A percentile compares a stretch with the other conserved stretches of the same genome.
phyloP scores from a whole-genome alignment of 1,140 invertebrate genomes.

The Antheraea pernyi region DNA sequence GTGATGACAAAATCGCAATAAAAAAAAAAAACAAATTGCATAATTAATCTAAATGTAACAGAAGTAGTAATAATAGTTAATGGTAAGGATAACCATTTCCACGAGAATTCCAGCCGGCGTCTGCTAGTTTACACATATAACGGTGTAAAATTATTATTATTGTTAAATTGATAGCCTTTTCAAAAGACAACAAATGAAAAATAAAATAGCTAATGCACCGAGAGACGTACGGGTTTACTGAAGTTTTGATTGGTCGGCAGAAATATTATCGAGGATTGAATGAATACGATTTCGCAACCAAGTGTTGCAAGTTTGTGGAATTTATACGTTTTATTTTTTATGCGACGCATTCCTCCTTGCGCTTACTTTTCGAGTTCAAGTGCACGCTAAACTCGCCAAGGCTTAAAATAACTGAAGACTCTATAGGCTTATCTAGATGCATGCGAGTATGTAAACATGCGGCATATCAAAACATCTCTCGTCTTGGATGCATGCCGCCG shows the following conservation, averaged over 20 bases:
- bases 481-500: neutral
- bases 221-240: neutral
- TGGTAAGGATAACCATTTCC: no score
- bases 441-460: conserved; percentile 15
- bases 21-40: no score
- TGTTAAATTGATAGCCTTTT: no score
- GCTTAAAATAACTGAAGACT: neutral
- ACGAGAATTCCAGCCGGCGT: no score
- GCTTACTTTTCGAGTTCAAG: conserved; percentile 1
- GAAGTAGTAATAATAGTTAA: no score
- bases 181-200: no score
- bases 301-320: neutral
- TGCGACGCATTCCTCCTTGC: neutral
- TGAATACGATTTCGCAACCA: neutral
- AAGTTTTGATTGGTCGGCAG: neutral
- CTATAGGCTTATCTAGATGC: conserved; percentile 15
- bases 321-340: neutral
- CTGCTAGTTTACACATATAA: no score
- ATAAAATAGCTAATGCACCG: neutral
- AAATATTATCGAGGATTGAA: neutral
- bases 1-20: no score
- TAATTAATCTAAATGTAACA: no score
- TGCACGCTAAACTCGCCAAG: neutral
- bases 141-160: no score
- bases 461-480: conserved; percentile 13